A percentile compares a stretch with the other conserved stretches of the same genome.
phyloP scores from a whole-genome alignment of 2,797 vertebrate species.

The Astyanax mexicanus region DNA sequence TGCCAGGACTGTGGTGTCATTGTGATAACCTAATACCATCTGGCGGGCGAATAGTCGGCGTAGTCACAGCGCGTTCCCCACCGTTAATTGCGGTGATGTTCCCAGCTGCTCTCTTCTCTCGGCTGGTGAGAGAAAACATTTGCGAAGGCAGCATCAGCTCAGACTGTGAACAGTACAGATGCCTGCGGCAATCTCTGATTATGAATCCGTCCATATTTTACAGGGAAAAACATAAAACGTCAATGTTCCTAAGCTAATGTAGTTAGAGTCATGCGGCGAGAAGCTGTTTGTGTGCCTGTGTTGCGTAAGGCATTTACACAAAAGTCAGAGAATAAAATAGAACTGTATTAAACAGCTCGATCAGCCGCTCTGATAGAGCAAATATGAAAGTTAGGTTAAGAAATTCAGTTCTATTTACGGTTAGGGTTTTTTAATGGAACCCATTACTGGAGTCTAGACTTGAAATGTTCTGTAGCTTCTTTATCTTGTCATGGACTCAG shows the following conservation, averaged over 20 bases:
- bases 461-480: too few relatives aligned
- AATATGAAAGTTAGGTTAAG: background rate
- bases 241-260: background rate
- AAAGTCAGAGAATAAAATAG: background rate
- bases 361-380: background rate
- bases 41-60: background rate
- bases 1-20: conserved; percentile 5
- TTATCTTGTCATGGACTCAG: too few relatives aligned
- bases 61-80: background rate
- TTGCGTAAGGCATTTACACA: background rate
- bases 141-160: background rate
- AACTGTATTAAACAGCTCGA: background rate
- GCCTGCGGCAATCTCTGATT: background rate
- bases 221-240: background rate
- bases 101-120: conserved; percentile 15
- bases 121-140: conserved; percentile 13
- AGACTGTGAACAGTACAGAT: background rate
- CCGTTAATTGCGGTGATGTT: conserved; percentile 19
- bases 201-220: conserved; percentile 4
- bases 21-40: conserved; percentile 23
- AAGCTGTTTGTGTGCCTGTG: background rate
- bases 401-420: too few relatives aligned
- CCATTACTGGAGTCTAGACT: too few relatives aligned
- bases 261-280: background rate
- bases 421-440: too few relatives aligned